phyloP scores from a whole-genome alignment of 2,797 vertebrate genomes.

The Cheracebus regulus region DNA sequence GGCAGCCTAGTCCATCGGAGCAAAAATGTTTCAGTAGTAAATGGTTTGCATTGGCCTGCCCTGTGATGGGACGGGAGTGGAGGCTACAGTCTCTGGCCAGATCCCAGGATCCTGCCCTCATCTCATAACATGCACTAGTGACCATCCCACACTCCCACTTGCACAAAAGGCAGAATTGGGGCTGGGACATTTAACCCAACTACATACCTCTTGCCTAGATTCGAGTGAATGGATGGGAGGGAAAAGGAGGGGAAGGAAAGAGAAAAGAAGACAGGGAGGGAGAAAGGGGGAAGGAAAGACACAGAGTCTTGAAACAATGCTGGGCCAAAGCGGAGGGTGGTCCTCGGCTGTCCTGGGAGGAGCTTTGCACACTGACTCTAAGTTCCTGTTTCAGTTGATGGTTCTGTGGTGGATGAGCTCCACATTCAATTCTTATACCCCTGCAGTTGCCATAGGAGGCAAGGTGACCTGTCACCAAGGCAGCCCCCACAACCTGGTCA shows the following conservation, averaged over 20 bases:
- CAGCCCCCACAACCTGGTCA: neutral
- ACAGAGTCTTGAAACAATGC: neutral
- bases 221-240: neutral
- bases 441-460: neutral
- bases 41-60: neutral
- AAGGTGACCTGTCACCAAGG: neutral
- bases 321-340: neutral
- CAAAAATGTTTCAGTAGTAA: neutral
- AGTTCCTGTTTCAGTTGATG: neutral
- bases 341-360: neutral
- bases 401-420: neutral
- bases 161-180: neutral
- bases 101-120: neutral
- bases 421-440: neutral
- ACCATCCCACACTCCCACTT: neutral
- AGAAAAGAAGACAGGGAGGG: neutral
- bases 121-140: neutral
- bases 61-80: neutral
- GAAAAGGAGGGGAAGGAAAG: neutral
- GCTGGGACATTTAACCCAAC: neutral
- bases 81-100: neutral
- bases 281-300: neutral
- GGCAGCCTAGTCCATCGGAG: neutral
- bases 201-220: slow-evolving; percentile 18
- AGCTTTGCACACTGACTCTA: neutral